phyloP scores from a whole-genome alignment of 2,113 vertebrate genomes.

The Ophiodon elongatus region DNA sequence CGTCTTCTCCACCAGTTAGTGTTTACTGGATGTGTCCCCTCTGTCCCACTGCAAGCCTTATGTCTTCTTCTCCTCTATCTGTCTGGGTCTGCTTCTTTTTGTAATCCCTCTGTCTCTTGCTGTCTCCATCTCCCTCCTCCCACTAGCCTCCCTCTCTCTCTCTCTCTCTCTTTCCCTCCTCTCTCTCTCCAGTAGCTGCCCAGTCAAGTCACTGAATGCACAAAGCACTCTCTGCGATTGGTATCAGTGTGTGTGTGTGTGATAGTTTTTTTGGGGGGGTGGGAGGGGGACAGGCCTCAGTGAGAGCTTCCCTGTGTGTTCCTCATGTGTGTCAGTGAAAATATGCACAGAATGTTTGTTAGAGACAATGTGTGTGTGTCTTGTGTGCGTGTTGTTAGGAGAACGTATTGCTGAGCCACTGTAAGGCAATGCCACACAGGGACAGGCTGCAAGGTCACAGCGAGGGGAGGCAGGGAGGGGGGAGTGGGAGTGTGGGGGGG shows the following conservation, averaged over 20 bases:
- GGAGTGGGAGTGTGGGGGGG: neutral
- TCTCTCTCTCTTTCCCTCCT: conserved; percentile 56
- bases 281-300: conserved; percentile 25
- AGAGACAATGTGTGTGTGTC: conserved; percentile 61
- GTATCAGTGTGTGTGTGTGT: conserved; percentile 66
- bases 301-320: conserved; percentile 57
- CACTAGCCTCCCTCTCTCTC: conserved; percentile 58
- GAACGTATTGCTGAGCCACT: conserved; percentile 67
- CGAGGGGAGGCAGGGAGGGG: conserved; percentile 9
- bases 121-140: conserved; percentile 69
- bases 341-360: conserved; percentile 75
- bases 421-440: conserved; percentile 73
- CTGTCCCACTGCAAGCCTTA: conserved; percentile 32
- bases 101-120: conserved; percentile 49
- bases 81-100: conserved; percentile 52
- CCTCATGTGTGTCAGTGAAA: conserved; percentile 55
- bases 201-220: conserved; percentile 74
- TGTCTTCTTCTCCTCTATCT: conserved; percentile 48
- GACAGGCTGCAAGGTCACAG: conserved; percentile 70
- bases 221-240: conserved; percentile 80
- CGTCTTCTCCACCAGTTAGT: conserved; percentile 25
- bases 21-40: conserved; percentile 36
- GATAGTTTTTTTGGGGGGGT: conserved; percentile 34
- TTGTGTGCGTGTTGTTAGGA: conserved; percentile 35
- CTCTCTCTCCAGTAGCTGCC: conserved; percentile 64